Evolutionary conservation across 2,113 vertebrate species (phyloP).

Genomic region (Mola mola): DNA sequence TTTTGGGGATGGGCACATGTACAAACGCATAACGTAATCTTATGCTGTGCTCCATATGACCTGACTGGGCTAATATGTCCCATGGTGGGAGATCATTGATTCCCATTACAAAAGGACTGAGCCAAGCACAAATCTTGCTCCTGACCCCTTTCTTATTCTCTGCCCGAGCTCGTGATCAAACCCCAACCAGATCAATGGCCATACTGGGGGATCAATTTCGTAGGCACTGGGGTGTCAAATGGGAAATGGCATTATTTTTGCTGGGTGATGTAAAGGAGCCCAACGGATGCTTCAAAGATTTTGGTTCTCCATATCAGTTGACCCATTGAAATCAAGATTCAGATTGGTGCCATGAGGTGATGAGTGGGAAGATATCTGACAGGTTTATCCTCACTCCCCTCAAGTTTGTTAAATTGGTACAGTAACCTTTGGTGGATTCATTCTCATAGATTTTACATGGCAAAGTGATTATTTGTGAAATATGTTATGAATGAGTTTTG

Average conservation of each 20-base stretch:
- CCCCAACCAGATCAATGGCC: slow-evolving; percentile 70
- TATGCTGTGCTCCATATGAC: slow-evolving; percentile 39
- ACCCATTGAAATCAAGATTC: slow-evolving; percentile 48
- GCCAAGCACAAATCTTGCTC: slow-evolving; percentile 39
- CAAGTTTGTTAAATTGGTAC: neutral
- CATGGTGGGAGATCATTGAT: slow-evolving; percentile 68
- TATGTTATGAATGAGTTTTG: neutral
- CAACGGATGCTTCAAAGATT: slow-evolving; percentile 59
- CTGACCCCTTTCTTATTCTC: slow-evolving; percentile 52
- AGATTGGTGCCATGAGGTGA: slow-evolving; percentile 16
- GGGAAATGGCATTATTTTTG: slow-evolving; percentile 55
- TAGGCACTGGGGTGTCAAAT: slow-evolving; percentile 66
- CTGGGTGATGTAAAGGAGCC: slow-evolving; percentile 25
- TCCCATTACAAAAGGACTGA: slow-evolving; percentile 57
- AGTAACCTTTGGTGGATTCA: slow-evolving; percentile 10
- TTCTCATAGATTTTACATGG: slow-evolving; percentile 1
- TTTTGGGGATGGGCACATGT: slow-evolving; percentile 1
- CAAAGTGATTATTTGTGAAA: neutral
- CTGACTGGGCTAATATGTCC: slow-evolving; percentile 54
- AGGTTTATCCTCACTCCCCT: neutral
- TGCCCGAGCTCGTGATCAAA: slow-evolving; percentile 56
- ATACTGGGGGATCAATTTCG: slow-evolving; percentile 64
- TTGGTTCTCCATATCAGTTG: slow-evolving; percentile 37
- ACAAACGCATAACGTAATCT: slow-evolving; percentile 20
- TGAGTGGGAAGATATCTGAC: slow-evolving; percentile 33